Evolutionary conservation across 1,140 invertebrate species (phyloP), one percentile per base, ranked within the genome.

Genomic region (Sarcophaga peregrina): DNA sequence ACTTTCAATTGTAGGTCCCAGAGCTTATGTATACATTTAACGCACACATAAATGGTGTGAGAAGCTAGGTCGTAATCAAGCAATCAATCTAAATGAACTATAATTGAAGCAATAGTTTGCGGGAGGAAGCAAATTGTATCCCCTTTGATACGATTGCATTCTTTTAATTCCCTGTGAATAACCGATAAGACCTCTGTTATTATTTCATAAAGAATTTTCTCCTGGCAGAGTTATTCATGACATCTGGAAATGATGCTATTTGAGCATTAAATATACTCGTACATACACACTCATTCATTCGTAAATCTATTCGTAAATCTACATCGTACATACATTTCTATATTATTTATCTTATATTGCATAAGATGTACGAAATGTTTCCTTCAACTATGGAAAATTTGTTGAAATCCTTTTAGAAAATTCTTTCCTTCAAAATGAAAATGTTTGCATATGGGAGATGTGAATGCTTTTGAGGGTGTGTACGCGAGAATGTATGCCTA

Each of bases 211-310:
- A 52, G 62, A 20, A 68, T 17, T 68, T 17, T 20, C n/a, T 20
- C 9, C 8, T 25, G 17, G 8, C 17, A 8, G n/a, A 68, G n/a
- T 68, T 68, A 68, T 68, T n/a, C n/a, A 68, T n/a, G 62, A 9
- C 62, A 68, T 68, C 62, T 68, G 62, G 62, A 68, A 68, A 68
- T 68, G 62, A 68, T 68, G 62, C 62, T 68, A 68, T 68, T 68
- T 68, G 17, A 68, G 8, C n/a, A 68, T 25, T 58, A 58, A 37
- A 37, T 4, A 37, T 37, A 37, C 4, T 37, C 25, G 4, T 37
- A 2, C 25, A 37, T 37, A 37, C 25, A 37, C 4, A 37, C n/a
- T n/a, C 25, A 37, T 37, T 37, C 25, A 37, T 37, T 37, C 25
- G 4, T 37, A 37, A 1, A 37, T 37, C 4, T 4, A 37, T 37